Percentiles rank a stretch among this genome's conserved stretches.
phyloP scores from a whole-genome alignment of 1,140 invertebrate species.

The Vanessa atalanta region DNA sequence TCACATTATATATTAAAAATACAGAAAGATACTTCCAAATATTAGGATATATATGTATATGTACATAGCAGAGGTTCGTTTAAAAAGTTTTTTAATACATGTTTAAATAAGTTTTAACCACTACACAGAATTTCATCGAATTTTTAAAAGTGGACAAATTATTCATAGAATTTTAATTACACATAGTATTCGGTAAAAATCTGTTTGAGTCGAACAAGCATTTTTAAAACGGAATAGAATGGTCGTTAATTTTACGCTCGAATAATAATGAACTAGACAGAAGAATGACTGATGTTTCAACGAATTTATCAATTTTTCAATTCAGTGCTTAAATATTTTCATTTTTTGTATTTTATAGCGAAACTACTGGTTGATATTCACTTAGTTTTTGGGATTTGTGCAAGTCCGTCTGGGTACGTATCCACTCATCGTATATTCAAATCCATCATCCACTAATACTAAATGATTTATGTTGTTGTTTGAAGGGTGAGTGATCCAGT shows the following conservation, averaged over 20 bases:
- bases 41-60: no score
- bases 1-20: no score
- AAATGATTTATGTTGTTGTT: no score
- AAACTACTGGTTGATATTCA: no score
- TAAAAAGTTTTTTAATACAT: not conserved
- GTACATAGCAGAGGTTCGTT: not conserved
- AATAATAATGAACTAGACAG: conserved; percentile 26
- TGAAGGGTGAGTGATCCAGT: no score
- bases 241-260: conserved; percentile 22
- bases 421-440: no score
- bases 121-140: not conserved
- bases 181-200: conserved; percentile 16
- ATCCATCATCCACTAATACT: no score
- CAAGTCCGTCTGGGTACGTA: no score
- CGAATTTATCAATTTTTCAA: conserved; percentile 14
- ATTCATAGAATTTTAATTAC: conserved; percentile 26
- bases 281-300: conserved; percentile 7
- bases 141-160: conserved; percentile 1
- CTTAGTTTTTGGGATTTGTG: no score
- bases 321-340: not conserved
- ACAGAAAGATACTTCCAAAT: no score
- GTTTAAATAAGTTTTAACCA: not conserved
- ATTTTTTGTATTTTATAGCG: not conserved
- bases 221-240: conserved; percentile 16
- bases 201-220: conserved; percentile 18